Base-by-base conservation (phyloP, 2,888 invertebrate genomes). In the Reticulitermes lucifugus region DNA sequence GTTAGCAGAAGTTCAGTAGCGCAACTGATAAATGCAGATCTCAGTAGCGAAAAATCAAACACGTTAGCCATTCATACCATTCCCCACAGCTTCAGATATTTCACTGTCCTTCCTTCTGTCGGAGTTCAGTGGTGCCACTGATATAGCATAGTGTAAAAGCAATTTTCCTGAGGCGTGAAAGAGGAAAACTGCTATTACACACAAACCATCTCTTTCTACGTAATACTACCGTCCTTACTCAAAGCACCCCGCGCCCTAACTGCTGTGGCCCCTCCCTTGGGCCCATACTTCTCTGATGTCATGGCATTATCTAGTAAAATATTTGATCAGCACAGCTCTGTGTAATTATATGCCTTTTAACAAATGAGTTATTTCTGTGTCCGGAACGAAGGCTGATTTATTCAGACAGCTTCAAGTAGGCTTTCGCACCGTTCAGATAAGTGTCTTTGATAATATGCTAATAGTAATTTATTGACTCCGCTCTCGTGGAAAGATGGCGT, bases 371-470 rank as follows among this genome's bases (percentile, higher is more conserved):
- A 90, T 89, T 88, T 88, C 87, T 88, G 77, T 87, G 86, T 86
- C 86, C 84, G 87, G 87, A 89, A 89, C 88, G 89, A 88, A 89
- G 88, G 88, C 87, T 89, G 89, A 89, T 89, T 89, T 89, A 89
- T 88, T 87, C 86, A 85, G 85, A 87, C 88, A 85, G 82, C 43
- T 85, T 41, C 75, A 85, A 81, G 81, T 85, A 85, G 83, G 79
- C 85, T 84, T 86, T 84, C 85, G 85, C 84, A 79, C 86, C 85
- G 82, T 85, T 73, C 79, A 86, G 89, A 89, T 89, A 89, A 89
- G 88, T 88, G 89, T 88, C 88, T 87, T 87, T 88, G 89, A 89
- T 90, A 89, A 89, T 89, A 90, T 89, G 89, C 89, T 90, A 90
- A 89, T 89, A 89, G 89, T 89, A 89, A 89, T 90, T 90, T 89